Evolutionary conservation across 2,797 vertebrate species (phyloP), one percentile per base, ranked within the genome.

Genomic region (Rallus crepitans): DNA sequence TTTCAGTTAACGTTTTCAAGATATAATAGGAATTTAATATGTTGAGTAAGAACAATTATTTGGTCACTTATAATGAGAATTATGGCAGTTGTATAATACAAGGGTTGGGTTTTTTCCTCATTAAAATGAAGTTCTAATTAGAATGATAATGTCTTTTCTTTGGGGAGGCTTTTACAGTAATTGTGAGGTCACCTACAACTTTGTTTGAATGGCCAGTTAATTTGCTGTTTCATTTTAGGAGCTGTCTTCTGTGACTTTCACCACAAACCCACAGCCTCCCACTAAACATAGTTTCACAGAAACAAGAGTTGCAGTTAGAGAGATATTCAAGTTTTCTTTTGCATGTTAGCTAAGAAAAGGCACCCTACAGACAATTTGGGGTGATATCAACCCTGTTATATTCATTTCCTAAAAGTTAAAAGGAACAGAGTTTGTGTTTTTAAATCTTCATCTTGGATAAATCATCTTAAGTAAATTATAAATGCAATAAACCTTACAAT

Each of bases 81-180:
- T 90, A 68, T 48, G 70, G 50, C 73, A 83, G 63, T 28, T 56
- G 55, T 11, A 19, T 70, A 85, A 87, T 39, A 53, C 12, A 61
- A 63, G 30, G 42, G 42, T 42, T 42, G 17, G 42, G 17, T 45
- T 31, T 85, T 70, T 80, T 69, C 13, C 50, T 31, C 27, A 30
- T 64, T 72, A 39, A 80, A 96, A 82, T 20, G 20, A 90, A 88
- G 53, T 40, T 83, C 76, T 88, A 88, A 91, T 90, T 92, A 93
- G 39, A 66, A 93, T 83, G n/a, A 64, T 96, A 93, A 91, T 60
- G 40, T 48, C 57, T 86, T 4, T 82, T 90, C 69, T 83, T 78
- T 77, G 64, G 25, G 57, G 57, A 56, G 85, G 80, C 69, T 87
- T 95, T 93, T 88, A 56, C 88, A 88, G 57, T 25, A 83, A 45